A percentile compares a stretch with the other conserved stretches of the same genome.
Evolutionary conservation across 2,797 vertebrate species (phyloP).

Genomic region (Chelmon rostratus): DNA sequence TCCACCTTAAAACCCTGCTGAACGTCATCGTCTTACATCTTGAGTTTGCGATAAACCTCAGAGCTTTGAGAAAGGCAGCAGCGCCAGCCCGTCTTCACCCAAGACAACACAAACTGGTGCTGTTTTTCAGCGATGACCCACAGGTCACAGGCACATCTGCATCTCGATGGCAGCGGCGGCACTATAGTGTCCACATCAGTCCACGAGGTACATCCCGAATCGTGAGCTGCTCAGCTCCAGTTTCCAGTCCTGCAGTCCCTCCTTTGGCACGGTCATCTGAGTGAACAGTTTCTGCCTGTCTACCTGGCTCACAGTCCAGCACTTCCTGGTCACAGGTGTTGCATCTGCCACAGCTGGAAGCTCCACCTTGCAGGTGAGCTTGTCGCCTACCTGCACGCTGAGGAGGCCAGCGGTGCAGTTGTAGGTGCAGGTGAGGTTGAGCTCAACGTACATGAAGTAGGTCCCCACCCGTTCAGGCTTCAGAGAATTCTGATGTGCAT

Average conservation of each 20-base stretch:
- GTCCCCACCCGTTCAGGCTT: background rate
- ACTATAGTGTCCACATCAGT: slow-evolving; percentile 20
- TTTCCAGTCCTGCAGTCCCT: slow-evolving; percentile 9
- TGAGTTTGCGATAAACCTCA: background rate
- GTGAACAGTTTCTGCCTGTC: fast-evolving
- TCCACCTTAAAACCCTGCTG: slow-evolving; percentile 14
- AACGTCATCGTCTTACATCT: slow-evolving; percentile 7
- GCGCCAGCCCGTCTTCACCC: background rate
- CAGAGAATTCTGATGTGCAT: fast-evolving
- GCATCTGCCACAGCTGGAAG: background rate
- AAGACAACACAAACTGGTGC: slow-evolving; percentile 11
- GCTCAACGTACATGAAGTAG: slow-evolving; percentile 76
- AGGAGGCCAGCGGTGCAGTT: background rate
- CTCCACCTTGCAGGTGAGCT: slow-evolving; percentile 64
- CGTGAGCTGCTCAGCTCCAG: slow-evolving; percentile 58
- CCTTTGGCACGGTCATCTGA: slow-evolving; percentile 23
- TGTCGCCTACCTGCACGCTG: background rate
- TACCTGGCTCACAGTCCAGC: slow-evolving; percentile 69
- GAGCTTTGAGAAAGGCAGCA: slow-evolving; percentile 16
- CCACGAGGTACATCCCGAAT: slow-evolving; percentile 79
- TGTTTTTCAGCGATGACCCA: background rate
- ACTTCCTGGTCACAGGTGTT: slow-evolving; percentile 36
- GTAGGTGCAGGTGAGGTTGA: slow-evolving; percentile 60
- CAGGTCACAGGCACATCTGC: background rate
- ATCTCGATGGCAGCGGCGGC: background rate